Evolutionary conservation across 2,888 invertebrate genomes (phyloP).

Genomic region (Rhamnusium bicolor): DNA sequence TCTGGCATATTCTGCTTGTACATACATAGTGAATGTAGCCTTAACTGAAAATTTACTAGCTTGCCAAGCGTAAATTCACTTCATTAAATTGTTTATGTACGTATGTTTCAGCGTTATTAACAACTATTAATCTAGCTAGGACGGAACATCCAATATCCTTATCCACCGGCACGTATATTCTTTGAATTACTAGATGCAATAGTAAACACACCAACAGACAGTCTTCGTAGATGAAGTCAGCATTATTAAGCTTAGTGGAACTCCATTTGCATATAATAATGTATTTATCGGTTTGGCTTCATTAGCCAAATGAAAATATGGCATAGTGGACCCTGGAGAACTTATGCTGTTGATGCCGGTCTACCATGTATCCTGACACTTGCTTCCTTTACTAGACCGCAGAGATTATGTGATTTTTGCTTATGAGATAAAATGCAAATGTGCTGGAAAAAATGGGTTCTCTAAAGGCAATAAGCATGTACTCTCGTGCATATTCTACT

Average conservation of each 20-base stretch:
- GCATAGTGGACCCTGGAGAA: constrained; percentile 59
- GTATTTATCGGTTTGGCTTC: constrained; percentile 68
- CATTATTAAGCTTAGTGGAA: constrained; percentile 63
- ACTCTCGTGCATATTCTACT: not conserved
- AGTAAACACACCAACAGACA: constrained; percentile 29
- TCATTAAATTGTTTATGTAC: constrained; percentile 10
- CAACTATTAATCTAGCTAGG: constrained; percentile 23
- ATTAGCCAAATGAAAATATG: constrained; percentile 69
- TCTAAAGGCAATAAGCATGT: constrained; percentile 24
- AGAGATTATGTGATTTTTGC: constrained; percentile 56
- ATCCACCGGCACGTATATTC: constrained; percentile 36
- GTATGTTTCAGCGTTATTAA: constrained; percentile 24
- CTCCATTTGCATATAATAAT: constrained; percentile 69
- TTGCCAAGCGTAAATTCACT: not conserved
- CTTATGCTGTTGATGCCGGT: constrained; percentile 48
- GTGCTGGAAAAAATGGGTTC: constrained; percentile 42
- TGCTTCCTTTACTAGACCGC: constrained; percentile 53
- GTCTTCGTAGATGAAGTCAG: constrained; percentile 44
- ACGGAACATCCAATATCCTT: constrained; percentile 30
- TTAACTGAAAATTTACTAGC: constrained; percentile 1
- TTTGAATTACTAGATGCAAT: constrained; percentile 46
- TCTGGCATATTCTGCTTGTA: not conserved
- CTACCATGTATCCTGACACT: constrained; percentile 42
- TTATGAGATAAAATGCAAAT: constrained; percentile 52
- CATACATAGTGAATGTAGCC: not conserved